A percentile compares a stretch with the other conserved stretches of the same genome.
Evolutionary conservation across 2,113 vertebrate genomes (phyloP).

Genomic region (Anarrhichthys ocellatus): DNA sequence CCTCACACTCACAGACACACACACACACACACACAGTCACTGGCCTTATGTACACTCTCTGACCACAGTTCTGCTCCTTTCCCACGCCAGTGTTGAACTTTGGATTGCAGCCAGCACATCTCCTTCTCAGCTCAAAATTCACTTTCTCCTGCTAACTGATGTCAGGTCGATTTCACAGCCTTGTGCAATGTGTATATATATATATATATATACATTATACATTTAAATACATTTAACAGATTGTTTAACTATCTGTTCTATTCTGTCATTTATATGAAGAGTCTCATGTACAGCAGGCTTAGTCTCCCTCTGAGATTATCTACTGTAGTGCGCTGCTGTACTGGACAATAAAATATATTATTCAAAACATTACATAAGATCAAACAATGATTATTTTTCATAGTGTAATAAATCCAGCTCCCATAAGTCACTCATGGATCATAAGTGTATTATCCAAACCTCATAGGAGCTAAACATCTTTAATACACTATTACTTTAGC

Average conservation of each 20-base stretch:
- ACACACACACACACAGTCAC: conserved; percentile 45
- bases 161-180: neutral
- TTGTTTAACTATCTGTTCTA: neutral
- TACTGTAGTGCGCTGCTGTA: neutral
- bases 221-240: neutral
- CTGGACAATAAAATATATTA: neutral
- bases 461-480: neutral
- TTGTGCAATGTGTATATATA: neutral
- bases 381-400: neutral
- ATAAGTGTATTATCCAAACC: neutral
- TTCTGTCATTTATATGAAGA: neutral
- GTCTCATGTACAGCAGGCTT: neutral
- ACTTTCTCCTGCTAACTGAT: conserved; percentile 10
- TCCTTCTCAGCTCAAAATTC: conserved; percentile 43
- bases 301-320: neutral
- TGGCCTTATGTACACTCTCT: conserved; percentile 60
- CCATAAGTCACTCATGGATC: neutral
- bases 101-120: conserved; percentile 64
- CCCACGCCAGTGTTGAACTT: conserved; percentile 78
- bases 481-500: too few relatives aligned
- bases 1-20: conserved; percentile 32
- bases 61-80: conserved; percentile 69
- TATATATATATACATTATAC: neutral
- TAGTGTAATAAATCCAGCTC: neutral
- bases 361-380: neutral